Conservation (phyloP, 2,797 vertebrate species). For the Acomys russatus region DNA sequence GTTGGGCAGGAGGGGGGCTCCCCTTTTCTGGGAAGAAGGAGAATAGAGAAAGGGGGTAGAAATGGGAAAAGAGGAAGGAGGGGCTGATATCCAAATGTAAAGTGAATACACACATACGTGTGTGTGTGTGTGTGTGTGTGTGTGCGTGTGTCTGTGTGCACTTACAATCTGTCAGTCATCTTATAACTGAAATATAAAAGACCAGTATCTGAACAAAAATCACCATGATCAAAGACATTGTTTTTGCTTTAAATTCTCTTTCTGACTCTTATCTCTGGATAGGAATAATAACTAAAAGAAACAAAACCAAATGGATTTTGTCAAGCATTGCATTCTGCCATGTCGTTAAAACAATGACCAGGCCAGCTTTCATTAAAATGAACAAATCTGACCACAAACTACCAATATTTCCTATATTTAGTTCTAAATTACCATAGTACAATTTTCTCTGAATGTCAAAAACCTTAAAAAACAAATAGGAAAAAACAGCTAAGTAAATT, state of each 20-base stretch:
- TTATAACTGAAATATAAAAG: neutral
- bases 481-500: conserved; percentile 46
- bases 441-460: neutral
- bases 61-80: no score
- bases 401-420: conserved; percentile 24
- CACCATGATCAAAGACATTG: conserved; percentile 13
- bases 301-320: neutral
- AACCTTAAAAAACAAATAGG: neutral
- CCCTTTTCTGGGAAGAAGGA: no score
- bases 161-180: neutral
- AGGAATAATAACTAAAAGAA: conserved; percentile 12
- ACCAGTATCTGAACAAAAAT: neutral
- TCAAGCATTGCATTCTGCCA: neutral
- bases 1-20: no score
- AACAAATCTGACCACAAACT: conserved; percentile 29
- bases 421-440: conserved; percentile 48
- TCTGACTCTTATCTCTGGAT: neutral
- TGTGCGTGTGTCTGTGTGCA: no score
- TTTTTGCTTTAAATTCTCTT: conserved; percentile 34
- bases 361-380: conserved; percentile 5
- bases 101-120: no score
- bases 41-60: no score
- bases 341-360: neutral
- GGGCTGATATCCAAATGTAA: no score
- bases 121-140: no score